These are phyloP conservation scores for Sebastes glaucus DNA, from an alignment of 2,797 vertebrate genomes.

Conservation along the genomic window DNA sequence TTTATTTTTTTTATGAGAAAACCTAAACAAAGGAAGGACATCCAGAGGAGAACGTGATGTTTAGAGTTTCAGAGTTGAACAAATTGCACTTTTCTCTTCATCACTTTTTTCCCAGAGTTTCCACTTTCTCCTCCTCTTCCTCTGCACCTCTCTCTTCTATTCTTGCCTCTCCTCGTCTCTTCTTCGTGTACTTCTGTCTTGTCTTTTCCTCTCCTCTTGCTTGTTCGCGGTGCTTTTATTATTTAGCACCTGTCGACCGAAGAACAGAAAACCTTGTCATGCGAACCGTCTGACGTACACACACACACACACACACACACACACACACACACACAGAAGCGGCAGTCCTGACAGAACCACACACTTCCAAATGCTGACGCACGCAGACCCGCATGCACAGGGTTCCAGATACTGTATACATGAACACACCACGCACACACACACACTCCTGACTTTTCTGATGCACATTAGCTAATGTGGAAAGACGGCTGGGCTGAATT, in stretches of 20 bases:
- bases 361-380: conserved; percentile 32
- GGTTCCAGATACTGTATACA: conserved; percentile 46
- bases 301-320: conserved; percentile 22
- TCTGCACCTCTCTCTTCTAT: conserved; percentile 15
- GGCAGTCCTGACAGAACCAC: conserved; percentile 17
- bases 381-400: conserved; percentile 22
- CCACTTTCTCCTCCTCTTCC: not conserved
- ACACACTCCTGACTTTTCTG: conserved; percentile 46
- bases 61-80: conserved; percentile 10
- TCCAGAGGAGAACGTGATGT: conserved; percentile 18
- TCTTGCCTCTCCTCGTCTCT: conserved; percentile 2
- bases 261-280: conserved; percentile 66
- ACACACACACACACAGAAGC: not conserved
- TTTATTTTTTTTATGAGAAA: not conserved
- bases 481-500: conserved; percentile 71
- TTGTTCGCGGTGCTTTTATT: conserved; percentile 69
- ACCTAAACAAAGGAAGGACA: conserved; percentile 16
- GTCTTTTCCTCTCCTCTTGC: conserved; percentile 42
- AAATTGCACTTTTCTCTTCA: not conserved
- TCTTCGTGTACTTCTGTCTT: conserved; percentile 23
- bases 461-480: conserved; percentile 77
- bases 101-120: not conserved
- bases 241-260: conserved; percentile 74
- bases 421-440: conserved; percentile 5
- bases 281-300: conserved; percentile 47